Conservation (phyloP, 2,888 invertebrate genomes). For the Dastarcus helophoroides region DNA sequence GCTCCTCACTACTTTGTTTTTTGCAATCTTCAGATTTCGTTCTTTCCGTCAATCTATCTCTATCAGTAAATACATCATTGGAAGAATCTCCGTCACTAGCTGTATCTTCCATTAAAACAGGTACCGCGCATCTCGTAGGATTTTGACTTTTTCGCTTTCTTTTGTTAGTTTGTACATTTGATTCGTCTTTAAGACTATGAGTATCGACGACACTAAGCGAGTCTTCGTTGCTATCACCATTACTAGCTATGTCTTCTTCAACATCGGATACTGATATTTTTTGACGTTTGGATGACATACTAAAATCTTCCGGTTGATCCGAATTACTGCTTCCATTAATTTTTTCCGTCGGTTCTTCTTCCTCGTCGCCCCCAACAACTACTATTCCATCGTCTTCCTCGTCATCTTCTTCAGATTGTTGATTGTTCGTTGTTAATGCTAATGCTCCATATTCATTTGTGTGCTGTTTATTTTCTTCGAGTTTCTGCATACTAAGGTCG, state of each 20-base stretch:
- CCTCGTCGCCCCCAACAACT: constrained; percentile 59
- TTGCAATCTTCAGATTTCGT: constrained; percentile 8
- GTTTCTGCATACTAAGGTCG: constrained; percentile 44
- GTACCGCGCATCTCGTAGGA: constrained; percentile 67
- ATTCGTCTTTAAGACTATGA: constrained; percentile 44
- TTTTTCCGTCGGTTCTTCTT: constrained; percentile 34
- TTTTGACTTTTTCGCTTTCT: constrained; percentile 83
- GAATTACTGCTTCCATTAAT: constrained; percentile 27
- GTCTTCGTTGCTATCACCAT: constrained; percentile 55
- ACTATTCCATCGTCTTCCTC: constrained; percentile 59
- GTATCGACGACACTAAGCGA: constrained; percentile 44
- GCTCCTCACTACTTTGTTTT: constrained; percentile 17
- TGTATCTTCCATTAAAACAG: constrained; percentile 43
- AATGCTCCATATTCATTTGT: constrained; percentile 26
- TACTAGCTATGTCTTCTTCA: constrained; percentile 46
- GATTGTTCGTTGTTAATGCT: constrained; percentile 23
- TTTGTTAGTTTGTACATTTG: constrained; percentile 52
- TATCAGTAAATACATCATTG: constrained; percentile 38
- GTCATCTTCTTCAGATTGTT: constrained; percentile 22
- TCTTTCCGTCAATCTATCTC: constrained; percentile 17
- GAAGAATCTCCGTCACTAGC: constrained; percentile 50
- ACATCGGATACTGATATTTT: constrained; percentile 44
- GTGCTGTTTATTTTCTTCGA: constrained; percentile 35
- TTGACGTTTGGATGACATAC: constrained; percentile 52
- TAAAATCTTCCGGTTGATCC: constrained; percentile 59